Evolutionary conservation across 2,888 invertebrate species (phyloP).

Genomic region (Pristionchus maxplancki): DNA sequence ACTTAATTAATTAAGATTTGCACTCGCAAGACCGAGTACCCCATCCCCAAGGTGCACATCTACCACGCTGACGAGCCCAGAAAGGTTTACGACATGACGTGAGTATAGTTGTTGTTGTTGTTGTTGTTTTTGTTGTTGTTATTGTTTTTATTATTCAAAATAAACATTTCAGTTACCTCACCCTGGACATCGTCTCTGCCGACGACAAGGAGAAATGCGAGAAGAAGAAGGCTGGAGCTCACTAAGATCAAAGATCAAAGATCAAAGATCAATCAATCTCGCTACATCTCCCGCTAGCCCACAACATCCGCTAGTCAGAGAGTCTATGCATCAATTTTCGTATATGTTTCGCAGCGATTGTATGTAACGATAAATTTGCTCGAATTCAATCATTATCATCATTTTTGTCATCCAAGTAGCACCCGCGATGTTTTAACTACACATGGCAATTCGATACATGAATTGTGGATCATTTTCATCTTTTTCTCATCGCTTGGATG

Average conservation of each 20-base stretch:
- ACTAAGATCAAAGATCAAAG: not conserved
- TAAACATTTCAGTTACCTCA: conserved; percentile 37
- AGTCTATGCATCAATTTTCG: not conserved
- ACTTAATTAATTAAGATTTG: not conserved
- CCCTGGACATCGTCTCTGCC: conserved; percentile 61
- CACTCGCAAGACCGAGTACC: conserved; percentile 40
- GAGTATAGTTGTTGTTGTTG: too few relatives aligned
- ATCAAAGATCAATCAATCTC: not conserved
- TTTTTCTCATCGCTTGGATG: too few relatives aligned
- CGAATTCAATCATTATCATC: too few relatives aligned
- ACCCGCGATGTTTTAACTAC: too few relatives aligned
- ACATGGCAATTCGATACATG: too few relatives aligned
- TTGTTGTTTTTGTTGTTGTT: too few relatives aligned
- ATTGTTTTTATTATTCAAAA: too few relatives aligned
- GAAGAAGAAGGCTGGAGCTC: not conserved
- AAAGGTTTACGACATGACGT: conserved; percentile 50
- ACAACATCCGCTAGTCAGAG: not conserved
- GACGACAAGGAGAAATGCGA: conserved; percentile 67
- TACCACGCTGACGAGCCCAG: not conserved
- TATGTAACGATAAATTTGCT: not conserved
- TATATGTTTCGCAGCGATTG: not conserved
- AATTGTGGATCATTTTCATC: too few relatives aligned
- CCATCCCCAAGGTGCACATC: conserved; percentile 33
- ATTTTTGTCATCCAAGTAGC: too few relatives aligned
- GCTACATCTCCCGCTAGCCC: not conserved